Conservation (phyloP, 2,113 vertebrate genomes). For the Zapus hudsonius region DNA sequence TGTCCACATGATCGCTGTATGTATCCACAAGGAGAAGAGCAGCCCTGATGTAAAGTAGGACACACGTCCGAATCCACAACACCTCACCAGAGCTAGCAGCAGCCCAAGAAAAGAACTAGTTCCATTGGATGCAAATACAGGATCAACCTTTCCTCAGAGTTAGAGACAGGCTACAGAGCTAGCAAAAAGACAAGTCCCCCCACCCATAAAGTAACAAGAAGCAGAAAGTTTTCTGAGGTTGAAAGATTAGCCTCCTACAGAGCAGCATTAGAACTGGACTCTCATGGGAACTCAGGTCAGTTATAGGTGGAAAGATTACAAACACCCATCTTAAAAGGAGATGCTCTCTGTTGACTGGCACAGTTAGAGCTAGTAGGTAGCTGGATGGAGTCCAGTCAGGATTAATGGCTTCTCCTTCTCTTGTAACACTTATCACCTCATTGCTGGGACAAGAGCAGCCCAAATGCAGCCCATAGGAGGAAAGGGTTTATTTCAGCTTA, state of each 20-base stretch:
- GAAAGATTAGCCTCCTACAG: not conserved
- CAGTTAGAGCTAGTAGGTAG: not conserved
- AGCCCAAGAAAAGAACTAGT: no score
- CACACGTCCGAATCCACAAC: not conserved
- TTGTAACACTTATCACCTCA: no score
- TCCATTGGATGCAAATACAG: no score
- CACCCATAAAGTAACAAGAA: not conserved
- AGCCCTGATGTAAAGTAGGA: not conserved
- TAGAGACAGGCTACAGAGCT: not conserved
- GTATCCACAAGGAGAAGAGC: not conserved
- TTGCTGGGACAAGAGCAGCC: no score
- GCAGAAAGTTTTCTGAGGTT: not conserved
- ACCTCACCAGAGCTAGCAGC: no score
- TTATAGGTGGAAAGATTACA: not conserved
- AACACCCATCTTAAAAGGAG: not conserved
- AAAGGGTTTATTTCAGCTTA: no score
- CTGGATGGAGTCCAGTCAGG: not conserved
- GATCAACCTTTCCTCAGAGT: no score
- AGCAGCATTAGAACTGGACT: not conserved
- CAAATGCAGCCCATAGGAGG: no score
- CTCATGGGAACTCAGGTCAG: not conserved
- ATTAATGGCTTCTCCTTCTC: not conserved
- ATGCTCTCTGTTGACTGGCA: not conserved
- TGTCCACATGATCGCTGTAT: not conserved
- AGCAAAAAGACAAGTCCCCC: not conserved